Base-by-base conservation (phyloP, 2,113 vertebrate genomes). In the Myotis yumanensis region DNA sequence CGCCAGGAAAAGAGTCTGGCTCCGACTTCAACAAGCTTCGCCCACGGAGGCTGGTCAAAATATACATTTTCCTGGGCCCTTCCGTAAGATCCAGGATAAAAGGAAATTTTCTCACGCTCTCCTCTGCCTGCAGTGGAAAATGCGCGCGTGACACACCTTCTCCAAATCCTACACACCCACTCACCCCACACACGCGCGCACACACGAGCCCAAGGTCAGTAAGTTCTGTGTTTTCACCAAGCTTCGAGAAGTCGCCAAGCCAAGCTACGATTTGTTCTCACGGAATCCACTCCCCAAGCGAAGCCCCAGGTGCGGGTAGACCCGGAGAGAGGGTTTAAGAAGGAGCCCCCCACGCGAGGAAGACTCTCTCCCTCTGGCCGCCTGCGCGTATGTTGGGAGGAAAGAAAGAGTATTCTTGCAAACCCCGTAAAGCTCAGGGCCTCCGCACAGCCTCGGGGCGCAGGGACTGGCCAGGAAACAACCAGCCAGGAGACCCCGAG, bases 21-120 rank as follows among this genome's bases (percentile, higher is more conserved):
- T 95, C 85, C 0, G 5, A 82, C 18, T 73, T 83, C 91, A 71
- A 46, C 86, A 51, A 72, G 30, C 30, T 20, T 69, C 79, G 32
- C 23, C 64, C 71, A 75, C 80, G n/a, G 0, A 95, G 25, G 52
- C 83, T 32, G 9, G 18, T 86, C 30, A 18, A 80, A 93, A 73
- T 8, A n/a, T 5, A 43, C 23, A 35, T 22, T 23, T 11, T 28
- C 2, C 69, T 18, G 23, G 48, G 20, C 28, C 64, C 43, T 87
- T 94, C 95, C 35, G 28, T 64, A 71, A 25, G 68, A 90, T 37
- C 62, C 77, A 95, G 37, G 16, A 71, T 48, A 52, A 75, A 95
- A 73, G 43, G 40, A 75, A 66, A 71, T 86, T 62, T 80, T 43
- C 91, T 80, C 89, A 5, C 9, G 7, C 71, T 73, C 40, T 84